Conservation (phyloP, 53 echinoderm and acorn worm species). For the Holothuria scabra region DNA sequence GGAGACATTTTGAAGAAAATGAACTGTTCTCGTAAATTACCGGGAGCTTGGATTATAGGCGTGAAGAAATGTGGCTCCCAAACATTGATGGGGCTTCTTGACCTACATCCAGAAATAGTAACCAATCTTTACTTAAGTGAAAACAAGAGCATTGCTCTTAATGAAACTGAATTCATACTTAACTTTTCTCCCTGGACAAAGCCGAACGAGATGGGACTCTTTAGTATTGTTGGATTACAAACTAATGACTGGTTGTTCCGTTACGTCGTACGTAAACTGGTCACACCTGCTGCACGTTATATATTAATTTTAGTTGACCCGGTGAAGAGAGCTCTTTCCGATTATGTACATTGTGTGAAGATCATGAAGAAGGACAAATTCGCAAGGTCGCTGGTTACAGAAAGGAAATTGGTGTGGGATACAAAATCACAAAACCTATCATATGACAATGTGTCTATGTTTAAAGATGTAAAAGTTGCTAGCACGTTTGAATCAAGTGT, state of each 20-base stretch:
- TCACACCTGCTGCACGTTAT: neutral
- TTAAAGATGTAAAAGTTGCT: constrained; percentile 18
- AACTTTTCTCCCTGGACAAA: neutral
- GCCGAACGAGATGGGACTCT: constrained; percentile 12
- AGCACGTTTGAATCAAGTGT: constrained; percentile 30
- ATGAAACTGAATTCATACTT: neutral
- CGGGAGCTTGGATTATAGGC: constrained; percentile 31
- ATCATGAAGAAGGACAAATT: neutral
- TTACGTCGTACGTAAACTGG: neutral
- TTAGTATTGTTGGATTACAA: constrained; percentile 12
- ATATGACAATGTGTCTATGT: neutral
- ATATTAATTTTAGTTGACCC: constrained; percentile 28
- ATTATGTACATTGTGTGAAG: neutral
- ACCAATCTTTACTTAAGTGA: neutral
- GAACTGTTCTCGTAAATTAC: constrained; percentile 4
- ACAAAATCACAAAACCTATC: neutral
- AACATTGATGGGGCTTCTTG: constrained; percentile 14
- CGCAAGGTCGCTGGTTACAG: neutral
- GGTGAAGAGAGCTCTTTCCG: constrained; percentile 26
- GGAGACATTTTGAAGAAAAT: neutral
- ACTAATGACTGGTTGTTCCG: neutral
- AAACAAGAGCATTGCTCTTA: neutral
- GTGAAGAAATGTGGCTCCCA: constrained; percentile 43
- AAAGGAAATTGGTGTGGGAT: neutral
- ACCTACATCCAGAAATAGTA: constrained; percentile 21